These are phyloP conservation scores for Pseudopleuronectes americanus DNA, from an alignment of 2,797 vertebrate species.

Conservation along the genomic window DNA sequence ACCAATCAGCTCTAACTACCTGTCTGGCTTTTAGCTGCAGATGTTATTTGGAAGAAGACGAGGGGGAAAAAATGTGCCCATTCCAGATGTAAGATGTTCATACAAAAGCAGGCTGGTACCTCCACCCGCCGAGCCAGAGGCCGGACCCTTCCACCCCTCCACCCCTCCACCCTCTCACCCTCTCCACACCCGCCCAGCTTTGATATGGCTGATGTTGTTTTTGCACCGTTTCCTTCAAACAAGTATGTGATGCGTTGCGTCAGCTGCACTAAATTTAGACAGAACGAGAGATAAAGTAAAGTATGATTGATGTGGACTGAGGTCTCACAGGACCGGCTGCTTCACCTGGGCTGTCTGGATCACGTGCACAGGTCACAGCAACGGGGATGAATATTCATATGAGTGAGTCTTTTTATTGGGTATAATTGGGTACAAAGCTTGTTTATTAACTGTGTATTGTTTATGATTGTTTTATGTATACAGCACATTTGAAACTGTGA, in stretches of 20 bases:
- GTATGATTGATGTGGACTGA: conserved; percentile 40
- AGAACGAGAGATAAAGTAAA: conserved; percentile 41
- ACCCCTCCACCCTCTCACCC: conserved; percentile 28
- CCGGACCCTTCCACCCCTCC: conserved; percentile 19
- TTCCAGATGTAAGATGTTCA: conserved; percentile 81
- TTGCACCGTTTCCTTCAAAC: conserved; percentile 43
- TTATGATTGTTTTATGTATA: too few species aligned
- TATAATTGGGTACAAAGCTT: neutral
- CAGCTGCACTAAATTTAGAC: conserved; percentile 50
- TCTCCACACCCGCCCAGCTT: conserved; percentile 47
- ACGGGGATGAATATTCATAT: neutral
- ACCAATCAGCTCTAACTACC: conserved; percentile 88
- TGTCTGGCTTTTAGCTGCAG: conserved; percentile 86
- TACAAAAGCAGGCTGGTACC: conserved; percentile 75
- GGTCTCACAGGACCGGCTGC: conserved; percentile 16
- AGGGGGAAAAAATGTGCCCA: conserved; percentile 53
- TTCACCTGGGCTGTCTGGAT: conserved; percentile 22
- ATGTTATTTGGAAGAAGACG: conserved; percentile 79
- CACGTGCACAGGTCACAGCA: neutral
- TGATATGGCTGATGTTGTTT: conserved; percentile 65
- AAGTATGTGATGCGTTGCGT: conserved; percentile 56
- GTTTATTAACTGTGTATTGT: too few species aligned
- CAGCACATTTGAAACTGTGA: too few species aligned
- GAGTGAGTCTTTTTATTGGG: neutral
- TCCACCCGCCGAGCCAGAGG: conserved; percentile 67